Conservation (phyloP, 2,113 vertebrate species). For the Plectropomus leopardus region DNA sequence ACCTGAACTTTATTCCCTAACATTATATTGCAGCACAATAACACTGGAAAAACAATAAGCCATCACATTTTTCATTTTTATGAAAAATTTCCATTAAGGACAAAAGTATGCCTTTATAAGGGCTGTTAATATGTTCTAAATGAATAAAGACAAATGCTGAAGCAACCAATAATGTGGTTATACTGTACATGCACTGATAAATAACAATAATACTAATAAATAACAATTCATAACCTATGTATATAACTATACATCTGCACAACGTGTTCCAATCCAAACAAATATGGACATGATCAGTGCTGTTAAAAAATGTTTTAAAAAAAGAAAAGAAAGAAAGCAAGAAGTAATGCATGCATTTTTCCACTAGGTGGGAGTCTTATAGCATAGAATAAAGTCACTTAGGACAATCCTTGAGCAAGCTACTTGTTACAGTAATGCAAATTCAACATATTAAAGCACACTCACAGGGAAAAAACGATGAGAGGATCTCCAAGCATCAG, state of each 20-base stretch:
- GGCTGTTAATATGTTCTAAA: not conserved
- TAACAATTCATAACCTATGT: not conserved
- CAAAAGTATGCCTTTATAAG: not conserved
- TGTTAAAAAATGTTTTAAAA: too few species aligned
- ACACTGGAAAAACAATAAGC: not conserved
- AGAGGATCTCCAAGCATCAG: not conserved
- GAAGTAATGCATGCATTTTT: conserved; percentile 11
- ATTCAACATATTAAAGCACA: not conserved
- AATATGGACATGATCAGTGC: not conserved
- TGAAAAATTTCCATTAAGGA: not conserved
- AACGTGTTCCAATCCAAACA: not conserved
- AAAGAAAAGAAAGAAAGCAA: too few species aligned
- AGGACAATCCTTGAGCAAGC: not conserved
- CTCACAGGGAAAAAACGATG: not conserved
- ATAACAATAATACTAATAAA: too few species aligned
- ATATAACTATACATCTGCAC: not conserved
- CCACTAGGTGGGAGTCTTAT: conserved; percentile 69
- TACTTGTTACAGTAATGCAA: not conserved
- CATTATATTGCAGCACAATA: not conserved
- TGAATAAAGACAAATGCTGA: not conserved
- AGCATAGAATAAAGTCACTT: not conserved
- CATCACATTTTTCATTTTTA: not conserved
- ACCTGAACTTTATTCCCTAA: not conserved
- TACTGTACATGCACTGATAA: not conserved
- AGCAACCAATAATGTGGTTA: not conserved